Percentiles rank a stretch among this genome's conserved stretches.
phyloP scores from a whole-genome alignment of 2,888 invertebrate species.

The Biston stratarius region DNA sequence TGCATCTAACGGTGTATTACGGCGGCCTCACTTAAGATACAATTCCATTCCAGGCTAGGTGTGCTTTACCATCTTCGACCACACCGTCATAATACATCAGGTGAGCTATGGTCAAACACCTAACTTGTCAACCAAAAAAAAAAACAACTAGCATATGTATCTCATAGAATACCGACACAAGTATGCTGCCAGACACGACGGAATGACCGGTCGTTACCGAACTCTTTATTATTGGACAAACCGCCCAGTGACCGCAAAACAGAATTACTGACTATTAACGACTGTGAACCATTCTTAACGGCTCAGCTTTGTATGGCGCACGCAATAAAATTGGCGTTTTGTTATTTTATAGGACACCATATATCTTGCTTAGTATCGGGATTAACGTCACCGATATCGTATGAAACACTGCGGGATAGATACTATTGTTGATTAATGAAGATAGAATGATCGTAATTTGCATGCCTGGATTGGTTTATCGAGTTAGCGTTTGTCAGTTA shows the following conservation, averaged over 20 bases:
- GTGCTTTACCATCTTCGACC: too few relatives aligned
- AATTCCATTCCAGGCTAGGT: too few relatives aligned
- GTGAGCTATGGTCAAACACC: too few relatives aligned
- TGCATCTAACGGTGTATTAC: too few relatives aligned
- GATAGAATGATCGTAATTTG: conserved; percentile 25
- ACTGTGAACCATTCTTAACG: conserved; percentile 41
- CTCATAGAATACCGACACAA: background rate
- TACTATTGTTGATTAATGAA: conserved; percentile 29
- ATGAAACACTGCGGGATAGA: conserved; percentile 28
- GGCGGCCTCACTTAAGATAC: too few relatives aligned
- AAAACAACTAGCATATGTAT: conserved; percentile 6
- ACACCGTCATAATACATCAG: too few relatives aligned
- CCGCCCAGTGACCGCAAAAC: conserved; percentile 36
- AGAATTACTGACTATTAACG: conserved; percentile 48
- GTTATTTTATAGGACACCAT: conserved; percentile 68
- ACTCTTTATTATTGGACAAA: conserved; percentile 36
- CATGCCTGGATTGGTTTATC: conserved; percentile 9
- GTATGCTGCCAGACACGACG: conserved; percentile 10
- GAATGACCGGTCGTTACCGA: conserved; percentile 30
- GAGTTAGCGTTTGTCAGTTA: conserved; percentile 9
- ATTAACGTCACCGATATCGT: conserved; percentile 39
- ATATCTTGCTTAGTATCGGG: conserved; percentile 62
- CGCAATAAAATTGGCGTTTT: conserved; percentile 68
- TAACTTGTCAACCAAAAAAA: too few relatives aligned
- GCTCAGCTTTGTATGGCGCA: conserved; percentile 59